Percentiles rank a stretch among this genome's conserved stretches.
Evolutionary conservation across 2,113 vertebrate species (phyloP).

Genomic region (Ornithorhynchus anatinus): DNA sequence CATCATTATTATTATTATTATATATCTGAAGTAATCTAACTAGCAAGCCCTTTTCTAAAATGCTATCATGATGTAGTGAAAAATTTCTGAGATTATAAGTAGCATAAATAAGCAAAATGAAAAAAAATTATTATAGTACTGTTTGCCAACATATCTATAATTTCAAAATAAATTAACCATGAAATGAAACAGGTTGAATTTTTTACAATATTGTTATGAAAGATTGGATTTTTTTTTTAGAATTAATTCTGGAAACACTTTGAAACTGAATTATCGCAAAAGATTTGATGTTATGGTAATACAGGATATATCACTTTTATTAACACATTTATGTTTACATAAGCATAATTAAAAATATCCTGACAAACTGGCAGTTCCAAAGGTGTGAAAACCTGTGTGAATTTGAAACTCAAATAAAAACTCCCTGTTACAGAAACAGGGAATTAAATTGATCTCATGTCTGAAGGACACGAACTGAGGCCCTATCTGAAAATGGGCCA

Average conservation of each 20-base stretch:
- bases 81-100: slow-evolving; percentile 61
- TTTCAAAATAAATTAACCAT: slow-evolving; percentile 80
- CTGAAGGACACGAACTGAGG: fast-evolving
- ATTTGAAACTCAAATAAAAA: not conserved
- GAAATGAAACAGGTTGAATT: slow-evolving; percentile 74
- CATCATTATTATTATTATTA: too few relatives aligned
- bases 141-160: slow-evolving; percentile 79
- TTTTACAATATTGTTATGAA: slow-evolving; percentile 66
- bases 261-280: slow-evolving; percentile 32
- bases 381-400: not conserved
- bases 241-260: slow-evolving; percentile 61
- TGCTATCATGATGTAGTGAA: slow-evolving; percentile 58
- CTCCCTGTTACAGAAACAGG: not conserved
- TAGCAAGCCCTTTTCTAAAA: slow-evolving; percentile 48
- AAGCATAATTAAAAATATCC: slow-evolving; percentile 8
- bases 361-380: fast-evolving
- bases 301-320: not conserved
- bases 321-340: not conserved
- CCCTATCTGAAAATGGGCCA: too few relatives aligned
- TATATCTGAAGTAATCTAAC: slow-evolving; percentile 51
- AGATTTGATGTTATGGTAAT: slow-evolving; percentile 6
- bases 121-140: slow-evolving; percentile 67
- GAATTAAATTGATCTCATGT: not conserved
- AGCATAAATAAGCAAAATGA: slow-evolving; percentile 65
- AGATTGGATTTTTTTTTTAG: slow-evolving; percentile 66